Percentiles rank a stretch among this genome's conserved stretches.
phyloP scores from a whole-genome alignment of 53 echinoderm and acorn worm genomes.

The Antedon mediterranea region DNA sequence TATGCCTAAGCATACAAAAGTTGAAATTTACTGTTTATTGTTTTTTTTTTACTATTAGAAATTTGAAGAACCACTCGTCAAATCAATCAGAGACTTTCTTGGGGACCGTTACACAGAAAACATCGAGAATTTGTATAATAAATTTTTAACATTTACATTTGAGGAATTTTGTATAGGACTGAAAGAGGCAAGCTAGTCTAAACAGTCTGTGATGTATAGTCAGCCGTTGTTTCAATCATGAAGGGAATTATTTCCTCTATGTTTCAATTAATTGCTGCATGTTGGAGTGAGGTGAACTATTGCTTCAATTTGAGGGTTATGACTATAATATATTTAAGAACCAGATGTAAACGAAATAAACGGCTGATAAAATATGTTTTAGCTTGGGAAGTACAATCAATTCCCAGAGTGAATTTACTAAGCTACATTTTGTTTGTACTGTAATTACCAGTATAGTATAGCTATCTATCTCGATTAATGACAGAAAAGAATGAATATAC shows the following conservation, averaged over 20 bases:
- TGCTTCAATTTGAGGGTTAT: no score
- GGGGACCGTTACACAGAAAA: conserved; percentile 89
- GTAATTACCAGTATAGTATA: no score
- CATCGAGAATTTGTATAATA: conserved; percentile 75
- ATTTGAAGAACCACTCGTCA: conserved; percentile 56
- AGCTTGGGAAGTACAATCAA: neutral
- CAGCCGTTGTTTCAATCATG: no score
- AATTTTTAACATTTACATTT: conserved; percentile 58
- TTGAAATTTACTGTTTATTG: no score
- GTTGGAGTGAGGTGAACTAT: no score
- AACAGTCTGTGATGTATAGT: neutral
- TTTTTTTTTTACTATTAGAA: no score
- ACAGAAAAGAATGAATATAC: neutral
- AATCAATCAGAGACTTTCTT: conserved; percentile 49
- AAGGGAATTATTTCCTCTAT: no score
- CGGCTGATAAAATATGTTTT: neutral
- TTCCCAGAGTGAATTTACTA: neutral
- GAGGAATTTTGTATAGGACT: conserved; percentile 52
- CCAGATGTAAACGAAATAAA: neutral
- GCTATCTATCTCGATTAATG: no score
- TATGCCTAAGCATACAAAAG: no score
- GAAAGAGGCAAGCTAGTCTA: conserved; percentile 9
- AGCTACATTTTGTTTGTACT: no score
- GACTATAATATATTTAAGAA: no score
- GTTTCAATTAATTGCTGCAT: no score